phyloP scores from a whole-genome alignment of 2,113 vertebrate species.

The human (Homo sapiens) region DNA sequence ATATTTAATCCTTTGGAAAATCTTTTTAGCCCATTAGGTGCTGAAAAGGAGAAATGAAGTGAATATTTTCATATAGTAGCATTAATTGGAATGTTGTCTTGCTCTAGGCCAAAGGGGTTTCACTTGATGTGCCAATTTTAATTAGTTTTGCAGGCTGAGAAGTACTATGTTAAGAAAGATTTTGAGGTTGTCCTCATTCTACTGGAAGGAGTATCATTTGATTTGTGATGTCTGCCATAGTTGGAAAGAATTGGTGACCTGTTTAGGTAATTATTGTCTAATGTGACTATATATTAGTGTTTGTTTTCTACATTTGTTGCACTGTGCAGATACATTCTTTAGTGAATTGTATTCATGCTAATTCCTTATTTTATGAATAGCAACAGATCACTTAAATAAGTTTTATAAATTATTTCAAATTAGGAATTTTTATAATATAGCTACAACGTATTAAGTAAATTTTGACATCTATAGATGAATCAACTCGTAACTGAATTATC shows the following conservation, averaged over 20 bases:
- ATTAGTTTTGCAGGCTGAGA: background rate
- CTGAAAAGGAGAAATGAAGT: conserved; percentile 2
- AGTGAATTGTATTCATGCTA: background rate
- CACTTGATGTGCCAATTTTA: background rate
- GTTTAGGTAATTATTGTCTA: conserved; percentile 2
- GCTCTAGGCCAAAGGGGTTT: background rate
- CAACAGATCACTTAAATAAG: background rate
- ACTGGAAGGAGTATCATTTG: background rate
- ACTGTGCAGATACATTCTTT: background rate
- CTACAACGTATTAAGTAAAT: background rate
- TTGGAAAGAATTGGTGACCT: background rate
- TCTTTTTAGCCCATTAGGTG: background rate
- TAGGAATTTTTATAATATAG: background rate
- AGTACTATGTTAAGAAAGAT: background rate
- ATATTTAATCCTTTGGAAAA: conserved; percentile 11
- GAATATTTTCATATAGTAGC: background rate
- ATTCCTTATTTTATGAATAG: background rate
- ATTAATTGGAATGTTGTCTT: background rate
- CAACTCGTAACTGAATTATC: background rate
- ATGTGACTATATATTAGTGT: background rate
- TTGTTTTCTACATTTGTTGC: conserved; percentile 3
- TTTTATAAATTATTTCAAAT: conserved; percentile 20
- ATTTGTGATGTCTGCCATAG: background rate
- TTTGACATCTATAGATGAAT: background rate
- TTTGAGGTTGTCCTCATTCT: background rate